Percentiles rank a stretch among this genome's conserved stretches.
phyloP scores from a whole-genome alignment of 2,888 invertebrate genomes.

The Parapristionchus giblindavisi region DNA sequence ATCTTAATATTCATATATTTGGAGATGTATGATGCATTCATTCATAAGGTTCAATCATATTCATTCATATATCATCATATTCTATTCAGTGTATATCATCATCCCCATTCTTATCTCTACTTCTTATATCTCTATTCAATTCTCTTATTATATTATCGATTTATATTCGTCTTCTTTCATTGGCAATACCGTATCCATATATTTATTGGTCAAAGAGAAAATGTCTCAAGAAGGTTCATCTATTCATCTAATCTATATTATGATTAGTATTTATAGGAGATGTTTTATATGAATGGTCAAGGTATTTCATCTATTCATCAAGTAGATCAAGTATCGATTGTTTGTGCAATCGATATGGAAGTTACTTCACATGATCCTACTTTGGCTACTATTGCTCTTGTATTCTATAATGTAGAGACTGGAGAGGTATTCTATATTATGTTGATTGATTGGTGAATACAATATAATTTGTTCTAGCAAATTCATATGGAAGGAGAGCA shows the following conservation, averaged over 20 bases:
- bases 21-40: not conserved
- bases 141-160: constrained; percentile 18
- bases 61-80: not conserved
- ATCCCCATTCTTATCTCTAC: constrained; percentile 26
- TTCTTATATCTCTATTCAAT: constrained; percentile 22
- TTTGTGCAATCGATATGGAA: constrained; percentile 17
- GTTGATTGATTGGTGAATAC: not conserved
- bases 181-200: constrained; percentile 5
- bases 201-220: constrained; percentile 7
- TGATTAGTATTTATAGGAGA: constrained; percentile 11
- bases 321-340: not conserved
- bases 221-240: constrained; percentile 5
- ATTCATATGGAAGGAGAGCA: not conserved
- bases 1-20: not conserved
- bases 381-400: constrained; percentile 13
- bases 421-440: constrained; percentile 1
- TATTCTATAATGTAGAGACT: constrained; percentile 10
- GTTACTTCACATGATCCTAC: constrained; percentile 3
- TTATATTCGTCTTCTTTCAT: constrained; percentile 3
- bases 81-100: not conserved
- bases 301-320: not conserved
- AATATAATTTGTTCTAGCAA: not conserved
- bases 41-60: constrained; percentile 8
- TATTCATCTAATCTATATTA: not conserved
- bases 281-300: not conserved